phyloP scores from a whole-genome alignment of 2,113 vertebrate genomes.

The Piaya cayana region DNA sequence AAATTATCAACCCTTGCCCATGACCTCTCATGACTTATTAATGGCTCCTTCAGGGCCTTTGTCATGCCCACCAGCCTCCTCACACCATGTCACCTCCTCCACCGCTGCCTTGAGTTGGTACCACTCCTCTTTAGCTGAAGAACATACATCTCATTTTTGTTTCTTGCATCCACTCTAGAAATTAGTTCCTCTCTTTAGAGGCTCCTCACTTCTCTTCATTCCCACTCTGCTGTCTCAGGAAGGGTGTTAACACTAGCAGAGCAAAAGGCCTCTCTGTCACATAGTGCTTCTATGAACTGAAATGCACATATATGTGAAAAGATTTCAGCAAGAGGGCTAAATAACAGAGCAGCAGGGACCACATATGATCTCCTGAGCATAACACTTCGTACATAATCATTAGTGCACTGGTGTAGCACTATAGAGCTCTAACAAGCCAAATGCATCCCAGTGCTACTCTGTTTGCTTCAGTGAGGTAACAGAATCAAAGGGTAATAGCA shows the following conservation, averaged over 20 bases:
- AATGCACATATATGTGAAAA: neutral
- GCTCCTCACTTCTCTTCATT: neutral
- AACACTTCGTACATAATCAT: neutral
- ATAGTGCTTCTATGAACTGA: neutral
- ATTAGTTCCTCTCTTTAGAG: neutral
- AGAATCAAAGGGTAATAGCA: neutral
- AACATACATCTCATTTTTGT: neutral
- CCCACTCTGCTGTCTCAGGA: neutral
- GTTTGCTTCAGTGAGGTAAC: neutral
- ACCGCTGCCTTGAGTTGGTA: neutral
- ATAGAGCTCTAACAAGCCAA: neutral
- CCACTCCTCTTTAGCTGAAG: neutral
- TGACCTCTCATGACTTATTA: neutral
- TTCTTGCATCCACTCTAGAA: neutral
- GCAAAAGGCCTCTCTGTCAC: neutral
- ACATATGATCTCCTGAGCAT: neutral
- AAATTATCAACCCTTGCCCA: neutral
- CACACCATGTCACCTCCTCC: neutral
- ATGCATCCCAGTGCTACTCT: neutral
- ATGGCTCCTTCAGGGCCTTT: neutral
- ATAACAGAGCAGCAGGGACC: neutral
- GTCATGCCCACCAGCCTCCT: neutral
- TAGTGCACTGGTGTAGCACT: rapidly evolving
- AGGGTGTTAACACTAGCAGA: neutral
- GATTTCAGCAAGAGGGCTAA: neutral